Percentiles rank a stretch among this genome's conserved stretches.
phyloP scores from a whole-genome alignment of 2,113 vertebrate genomes.

The Chionis minor region DNA sequence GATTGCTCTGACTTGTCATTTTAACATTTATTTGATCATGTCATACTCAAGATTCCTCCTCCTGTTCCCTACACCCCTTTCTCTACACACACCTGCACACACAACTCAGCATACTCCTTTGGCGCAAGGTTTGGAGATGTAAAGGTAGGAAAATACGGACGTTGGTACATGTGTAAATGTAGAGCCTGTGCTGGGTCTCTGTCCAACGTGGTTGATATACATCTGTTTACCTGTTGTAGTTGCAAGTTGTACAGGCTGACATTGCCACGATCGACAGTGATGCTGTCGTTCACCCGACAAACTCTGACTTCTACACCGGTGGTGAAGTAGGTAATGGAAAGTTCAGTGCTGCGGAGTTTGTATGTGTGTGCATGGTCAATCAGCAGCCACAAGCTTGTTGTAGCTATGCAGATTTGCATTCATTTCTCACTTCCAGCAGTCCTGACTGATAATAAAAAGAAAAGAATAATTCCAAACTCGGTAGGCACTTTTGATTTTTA shows the following conservation, averaged over 20 bases:
- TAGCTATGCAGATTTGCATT: constrained; percentile 80
- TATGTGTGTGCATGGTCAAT: constrained; percentile 81
- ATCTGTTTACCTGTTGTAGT: constrained; percentile 97
- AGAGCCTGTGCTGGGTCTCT: constrained; percentile 81
- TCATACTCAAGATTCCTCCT: constrained; percentile 76
- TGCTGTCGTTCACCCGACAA: constrained; percentile 99
- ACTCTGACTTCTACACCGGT: constrained; percentile 96
- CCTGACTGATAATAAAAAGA: constrained; percentile 12
- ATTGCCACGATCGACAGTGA: constrained; percentile 98
- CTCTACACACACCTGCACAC: constrained; percentile 76
- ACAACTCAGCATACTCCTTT: constrained; percentile 73
- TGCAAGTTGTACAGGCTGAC: constrained; percentile 99
- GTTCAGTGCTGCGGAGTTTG: constrained; percentile 82
- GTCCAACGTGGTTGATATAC: constrained; percentile 87
- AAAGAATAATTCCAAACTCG: background rate
- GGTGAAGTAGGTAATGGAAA: constrained; percentile 99
- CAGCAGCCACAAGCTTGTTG: constrained; percentile 79
- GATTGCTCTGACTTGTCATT: constrained; percentile 77
- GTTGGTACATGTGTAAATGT: constrained; percentile 81
- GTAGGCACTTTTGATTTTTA: background rate
- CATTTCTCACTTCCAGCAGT: constrained; percentile 83
- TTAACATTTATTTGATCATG: constrained; percentile 78
- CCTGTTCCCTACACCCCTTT: constrained; percentile 66
- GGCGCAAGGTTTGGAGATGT: constrained; percentile 74
- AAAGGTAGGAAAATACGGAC: constrained; percentile 79